Evolutionary conservation across 1,140 invertebrate genomes (phyloP).

Genomic region (Bombus haemorrhoidalis): DNA sequence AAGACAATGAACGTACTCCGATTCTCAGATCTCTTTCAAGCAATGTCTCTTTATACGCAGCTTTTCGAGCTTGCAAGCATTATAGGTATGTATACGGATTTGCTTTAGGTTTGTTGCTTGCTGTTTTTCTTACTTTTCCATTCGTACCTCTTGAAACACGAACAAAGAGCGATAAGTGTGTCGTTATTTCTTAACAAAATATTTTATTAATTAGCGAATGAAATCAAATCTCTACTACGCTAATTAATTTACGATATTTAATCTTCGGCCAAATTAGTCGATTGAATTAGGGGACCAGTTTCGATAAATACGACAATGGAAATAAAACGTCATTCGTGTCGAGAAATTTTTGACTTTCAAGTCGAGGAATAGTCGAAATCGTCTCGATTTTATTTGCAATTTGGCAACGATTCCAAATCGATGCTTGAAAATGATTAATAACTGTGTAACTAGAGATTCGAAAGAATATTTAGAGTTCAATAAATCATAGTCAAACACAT

Average conservation of each 20-base stretch:
- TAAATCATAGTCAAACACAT: neutral
- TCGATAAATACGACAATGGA: too few species aligned
- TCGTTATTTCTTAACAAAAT: neutral
- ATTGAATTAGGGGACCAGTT: too few species aligned
- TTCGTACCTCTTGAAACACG: neutral
- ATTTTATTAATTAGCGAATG: neutral
- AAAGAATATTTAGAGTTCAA: too few species aligned
- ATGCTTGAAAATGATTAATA: too few species aligned
- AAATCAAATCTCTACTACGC: too few species aligned
- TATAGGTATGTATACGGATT: neutral
- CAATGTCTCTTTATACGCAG: neutral
- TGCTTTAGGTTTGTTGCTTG: neutral
- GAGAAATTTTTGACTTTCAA: too few species aligned
- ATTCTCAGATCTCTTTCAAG: neutral
- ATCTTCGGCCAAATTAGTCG: neutral
- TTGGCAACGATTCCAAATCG: too few species aligned
- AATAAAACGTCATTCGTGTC: too few species aligned
- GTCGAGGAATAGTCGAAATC: too few species aligned
- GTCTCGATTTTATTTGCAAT: too few species aligned
- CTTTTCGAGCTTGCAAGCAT: neutral
- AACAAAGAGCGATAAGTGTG: neutral
- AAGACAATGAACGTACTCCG: conserved; percentile 3
- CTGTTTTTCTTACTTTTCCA: neutral
- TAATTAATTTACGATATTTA: neutral
- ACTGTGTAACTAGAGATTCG: too few species aligned